phyloP scores from a whole-genome alignment of 1,140 invertebrate species.

The Telenomus remus region DNA sequence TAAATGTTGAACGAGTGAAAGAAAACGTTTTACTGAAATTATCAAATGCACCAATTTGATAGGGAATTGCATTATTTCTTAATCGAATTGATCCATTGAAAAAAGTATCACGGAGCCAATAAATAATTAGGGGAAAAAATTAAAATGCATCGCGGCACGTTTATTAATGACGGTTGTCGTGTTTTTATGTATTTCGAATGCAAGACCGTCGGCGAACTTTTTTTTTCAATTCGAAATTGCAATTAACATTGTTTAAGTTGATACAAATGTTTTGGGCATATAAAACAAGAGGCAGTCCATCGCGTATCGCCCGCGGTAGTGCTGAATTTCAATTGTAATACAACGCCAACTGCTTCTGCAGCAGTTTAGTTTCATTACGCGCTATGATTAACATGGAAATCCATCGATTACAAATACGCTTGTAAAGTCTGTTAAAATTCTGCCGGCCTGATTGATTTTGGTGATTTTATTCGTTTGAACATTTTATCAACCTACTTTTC shows the following conservation, averaged over 20 bases:
- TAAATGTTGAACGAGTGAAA: too few species aligned
- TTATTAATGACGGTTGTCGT: constrained; percentile 46
- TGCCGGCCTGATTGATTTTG: constrained; percentile 33
- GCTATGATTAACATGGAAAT: constrained; percentile 63
- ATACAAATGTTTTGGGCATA: constrained; percentile 56
- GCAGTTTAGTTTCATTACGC: constrained; percentile 57
- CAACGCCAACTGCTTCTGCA: constrained; percentile 54
- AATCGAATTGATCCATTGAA: constrained; percentile 6
- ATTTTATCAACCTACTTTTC: constrained; percentile 30
- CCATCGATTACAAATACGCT: constrained; percentile 42
- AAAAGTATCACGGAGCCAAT: not conserved
- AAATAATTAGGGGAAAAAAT: too few species aligned
- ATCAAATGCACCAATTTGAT: too few species aligned
- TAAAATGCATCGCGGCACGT: not conserved
- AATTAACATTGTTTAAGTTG: constrained; percentile 50
- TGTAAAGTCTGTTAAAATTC: constrained; percentile 25
- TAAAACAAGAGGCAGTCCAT: constrained; percentile 62
- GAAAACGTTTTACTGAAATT: too few species aligned
- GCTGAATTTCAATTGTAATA: constrained; percentile 58
- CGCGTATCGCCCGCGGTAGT: constrained; percentile 48
- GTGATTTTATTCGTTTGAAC: constrained; percentile 21
- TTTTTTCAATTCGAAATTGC: constrained; percentile 46
- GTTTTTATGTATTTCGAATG: constrained; percentile 41
- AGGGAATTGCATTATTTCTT: too few species aligned
- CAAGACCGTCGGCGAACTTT: constrained; percentile 22